These are phyloP conservation scores for Leptinotarsa defecta DNA, from an alignment of 1,140 invertebrate genomes.

Conservation along the genomic window DNA sequence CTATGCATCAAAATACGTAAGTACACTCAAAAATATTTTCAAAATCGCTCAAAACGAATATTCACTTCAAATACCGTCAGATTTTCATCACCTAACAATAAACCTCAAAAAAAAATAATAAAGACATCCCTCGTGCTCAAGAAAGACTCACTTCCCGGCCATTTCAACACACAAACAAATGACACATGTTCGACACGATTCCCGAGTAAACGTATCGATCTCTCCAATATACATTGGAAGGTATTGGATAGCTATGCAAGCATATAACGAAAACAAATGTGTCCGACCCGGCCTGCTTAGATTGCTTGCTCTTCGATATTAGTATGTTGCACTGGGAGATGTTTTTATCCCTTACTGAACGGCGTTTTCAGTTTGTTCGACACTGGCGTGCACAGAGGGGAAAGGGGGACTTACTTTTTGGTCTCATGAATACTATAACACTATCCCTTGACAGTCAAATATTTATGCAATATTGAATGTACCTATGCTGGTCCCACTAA, in stretches of 20 bases:
- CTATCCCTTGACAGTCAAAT: too few species aligned
- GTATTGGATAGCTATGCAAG: slow-evolving; percentile 47
- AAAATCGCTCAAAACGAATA: too few species aligned
- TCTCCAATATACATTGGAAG: slow-evolving; percentile 39
- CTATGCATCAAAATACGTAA: too few species aligned
- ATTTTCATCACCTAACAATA: too few species aligned
- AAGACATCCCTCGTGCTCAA: too few species aligned
- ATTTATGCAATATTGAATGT: too few species aligned
- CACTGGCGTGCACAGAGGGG: not conserved
- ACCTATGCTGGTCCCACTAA: too few species aligned
- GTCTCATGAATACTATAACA: too few species aligned
- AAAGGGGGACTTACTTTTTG: not conserved
- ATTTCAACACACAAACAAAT: slow-evolving; percentile 14
- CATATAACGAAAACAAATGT: slow-evolving; percentile 48
- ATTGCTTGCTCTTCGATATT: slow-evolving; percentile 43
- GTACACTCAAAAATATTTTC: too few species aligned
- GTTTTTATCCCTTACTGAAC: slow-evolving; percentile 14
- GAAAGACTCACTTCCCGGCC: not conserved
- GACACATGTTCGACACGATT: slow-evolving; percentile 35
- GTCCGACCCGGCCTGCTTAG: slow-evolving; percentile 35
- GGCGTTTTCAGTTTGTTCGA: not conserved
- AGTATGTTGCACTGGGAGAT: slow-evolving; percentile 30
- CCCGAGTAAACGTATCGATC: slow-evolving; percentile 39
- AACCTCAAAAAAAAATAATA: too few species aligned
- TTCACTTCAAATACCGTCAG: too few species aligned